These are phyloP conservation scores for Tineola bisselliella DNA, from an alignment of 2,888 invertebrate genomes.

Conservation along the genomic window DNA sequence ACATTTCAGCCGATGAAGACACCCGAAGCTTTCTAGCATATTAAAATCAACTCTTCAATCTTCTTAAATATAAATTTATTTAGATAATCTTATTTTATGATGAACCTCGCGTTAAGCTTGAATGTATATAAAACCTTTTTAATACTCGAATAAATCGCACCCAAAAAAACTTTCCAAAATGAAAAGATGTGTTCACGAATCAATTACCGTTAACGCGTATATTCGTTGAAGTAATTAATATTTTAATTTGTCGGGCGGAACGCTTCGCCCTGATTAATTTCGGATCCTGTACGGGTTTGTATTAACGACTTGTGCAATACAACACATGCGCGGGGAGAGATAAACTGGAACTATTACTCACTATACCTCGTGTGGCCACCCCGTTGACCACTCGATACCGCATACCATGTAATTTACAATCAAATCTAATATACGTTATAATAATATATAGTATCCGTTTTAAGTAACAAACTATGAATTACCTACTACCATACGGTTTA, in stretches of 20 bases:
- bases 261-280: slow-evolving; percentile 12
- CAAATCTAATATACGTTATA: not conserved
- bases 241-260: slow-evolving; percentile 15
- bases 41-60: slow-evolving; percentile 1
- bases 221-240: slow-evolving; percentile 10
- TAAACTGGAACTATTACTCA: slow-evolving; percentile 14
- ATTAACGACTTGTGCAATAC: slow-evolving; percentile 1
- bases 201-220: not conserved
- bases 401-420: not conserved
- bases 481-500: no score
- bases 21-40: slow-evolving; percentile 10
- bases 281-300: slow-evolving; percentile 4
- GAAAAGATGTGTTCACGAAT: not conserved
- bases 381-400: not conserved
- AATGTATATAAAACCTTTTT: not conserved
- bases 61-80: not conserved
- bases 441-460: no score
- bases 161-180: not conserved
- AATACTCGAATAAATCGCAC: not conserved
- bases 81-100: not conserved
- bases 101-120: not conserved
- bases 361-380: slow-evolving; percentile 1
- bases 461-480: no score
- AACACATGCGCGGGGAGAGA: slow-evolving; percentile 3
- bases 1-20: slow-evolving; percentile 26